Percentiles rank a stretch among this genome's conserved stretches.
Conservation (phyloP, 1,140 invertebrate species). For the Brachionus asplanchnoidis region DNA sequence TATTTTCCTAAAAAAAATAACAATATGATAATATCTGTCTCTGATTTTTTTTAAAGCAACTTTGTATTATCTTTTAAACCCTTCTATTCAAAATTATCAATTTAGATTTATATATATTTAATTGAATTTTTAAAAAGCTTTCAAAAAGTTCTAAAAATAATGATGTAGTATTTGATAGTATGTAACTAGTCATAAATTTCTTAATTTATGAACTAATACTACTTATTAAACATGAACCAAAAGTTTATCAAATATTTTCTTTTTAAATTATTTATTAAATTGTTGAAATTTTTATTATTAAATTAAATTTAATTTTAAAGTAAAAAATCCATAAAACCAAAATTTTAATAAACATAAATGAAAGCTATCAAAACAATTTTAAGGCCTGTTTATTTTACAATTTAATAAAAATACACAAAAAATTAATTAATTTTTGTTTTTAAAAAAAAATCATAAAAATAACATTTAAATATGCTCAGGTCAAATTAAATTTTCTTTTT, state of each 20-base stretch:
- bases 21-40: too few species aligned
- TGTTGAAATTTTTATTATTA: background rate
- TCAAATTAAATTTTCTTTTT: constrained; percentile 35
- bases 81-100: too few species aligned
- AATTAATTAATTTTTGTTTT: background rate
- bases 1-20: too few species aligned
- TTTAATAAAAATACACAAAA: background rate
- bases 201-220: too few species aligned
- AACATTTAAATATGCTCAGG: background rate
- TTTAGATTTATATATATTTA: too few species aligned
- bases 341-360: background rate
- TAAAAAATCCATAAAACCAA: background rate
- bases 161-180: too few species aligned
- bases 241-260: background rate
- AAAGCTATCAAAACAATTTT: background rate
- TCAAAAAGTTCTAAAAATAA: too few species aligned
- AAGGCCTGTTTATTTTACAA: background rate
- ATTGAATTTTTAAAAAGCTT: too few species aligned
- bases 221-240: too few species aligned
- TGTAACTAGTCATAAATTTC: too few species aligned
- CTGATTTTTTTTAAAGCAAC: too few species aligned
- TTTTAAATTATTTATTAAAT: background rate
- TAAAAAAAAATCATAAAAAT: background rate
- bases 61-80: too few species aligned
- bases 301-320: background rate